A percentile compares a stretch with the other conserved stretches of the same genome.
Evolutionary conservation across 2,797 vertebrate genomes (phyloP).

Genomic region (Lepilemur septentrionalis): DNA sequence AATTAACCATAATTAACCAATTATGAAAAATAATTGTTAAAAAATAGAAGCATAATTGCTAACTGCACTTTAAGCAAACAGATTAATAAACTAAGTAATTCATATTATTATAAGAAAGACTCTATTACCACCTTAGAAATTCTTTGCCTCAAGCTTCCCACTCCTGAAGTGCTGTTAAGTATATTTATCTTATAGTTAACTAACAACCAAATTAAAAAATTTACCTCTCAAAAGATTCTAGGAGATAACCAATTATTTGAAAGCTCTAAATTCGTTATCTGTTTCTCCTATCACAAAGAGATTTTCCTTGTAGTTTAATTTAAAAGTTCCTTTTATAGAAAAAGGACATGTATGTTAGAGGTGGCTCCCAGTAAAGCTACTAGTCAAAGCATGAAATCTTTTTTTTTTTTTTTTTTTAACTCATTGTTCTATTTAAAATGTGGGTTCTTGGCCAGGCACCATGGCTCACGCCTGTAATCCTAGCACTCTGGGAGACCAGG

Average conservation of each 20-base stretch:
- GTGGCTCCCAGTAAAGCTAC: background rate
- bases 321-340: background rate
- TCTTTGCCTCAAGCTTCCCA: background rate
- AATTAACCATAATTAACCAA: background rate
- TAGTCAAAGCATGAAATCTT: background rate
- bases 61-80: background rate
- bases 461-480: too few relatives aligned
- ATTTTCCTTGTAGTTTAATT: conserved; percentile 6
- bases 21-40: background rate
- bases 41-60: background rate
- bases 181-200: background rate
- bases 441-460: background rate
- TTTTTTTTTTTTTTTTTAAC: background rate
- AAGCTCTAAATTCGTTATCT: background rate
- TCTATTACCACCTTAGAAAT: background rate
- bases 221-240: background rate
- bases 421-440: background rate
- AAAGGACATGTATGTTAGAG: background rate
- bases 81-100: conserved; percentile 4
- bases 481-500: too few relatives aligned
- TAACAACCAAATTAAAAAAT: background rate
- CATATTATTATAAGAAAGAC: background rate
- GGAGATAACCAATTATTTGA: background rate
- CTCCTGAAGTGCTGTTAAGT: background rate
- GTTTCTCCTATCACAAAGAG: background rate